Evolutionary conservation across 2,113 vertebrate species (phyloP).

Genomic region (Rhadina sibilatrix): DNA sequence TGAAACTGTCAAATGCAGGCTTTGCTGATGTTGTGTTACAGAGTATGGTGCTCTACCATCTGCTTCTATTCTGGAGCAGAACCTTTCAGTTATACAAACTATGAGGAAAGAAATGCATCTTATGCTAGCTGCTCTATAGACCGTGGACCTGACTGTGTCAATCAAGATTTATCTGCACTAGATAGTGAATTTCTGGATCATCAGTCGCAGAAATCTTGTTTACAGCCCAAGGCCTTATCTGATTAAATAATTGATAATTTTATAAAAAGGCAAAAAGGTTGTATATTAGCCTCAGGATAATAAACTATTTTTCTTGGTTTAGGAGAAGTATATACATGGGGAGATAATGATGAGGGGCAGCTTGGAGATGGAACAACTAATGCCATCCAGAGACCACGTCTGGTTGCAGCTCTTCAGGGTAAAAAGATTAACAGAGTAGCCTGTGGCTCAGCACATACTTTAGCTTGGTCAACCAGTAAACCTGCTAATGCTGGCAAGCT

Average conservation of each 20-base stretch:
- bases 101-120: not conserved
- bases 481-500: slow-evolving; percentile 96
- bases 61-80: not conserved
- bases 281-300: not conserved
- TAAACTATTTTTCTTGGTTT: not conserved
- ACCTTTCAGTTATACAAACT: not conserved
- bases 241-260: not conserved
- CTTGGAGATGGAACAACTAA: slow-evolving; percentile 98
- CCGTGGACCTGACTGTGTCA: not conserved
- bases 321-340: slow-evolving; percentile 99
- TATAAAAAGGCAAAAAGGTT: not conserved
- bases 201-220: not conserved
- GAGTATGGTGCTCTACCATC: not conserved
- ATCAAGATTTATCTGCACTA: not conserved
- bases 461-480: slow-evolving; percentile 98
- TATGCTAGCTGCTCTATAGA: not conserved
- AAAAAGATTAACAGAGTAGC: slow-evolving; percentile 98
- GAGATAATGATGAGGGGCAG: slow-evolving; percentile 97
- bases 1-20: not conserved
- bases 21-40: not conserved
- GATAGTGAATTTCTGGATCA: not conserved
- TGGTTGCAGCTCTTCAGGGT: slow-evolving; percentile 94
- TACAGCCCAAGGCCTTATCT: not conserved
- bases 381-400: slow-evolving; percentile 93
- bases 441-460: slow-evolving; percentile 95